Percentiles rank a stretch among this genome's conserved stretches.
Evolutionary conservation across 2,888 invertebrate genomes (phyloP).

Genomic region (Odontocerum albicorne): DNA sequence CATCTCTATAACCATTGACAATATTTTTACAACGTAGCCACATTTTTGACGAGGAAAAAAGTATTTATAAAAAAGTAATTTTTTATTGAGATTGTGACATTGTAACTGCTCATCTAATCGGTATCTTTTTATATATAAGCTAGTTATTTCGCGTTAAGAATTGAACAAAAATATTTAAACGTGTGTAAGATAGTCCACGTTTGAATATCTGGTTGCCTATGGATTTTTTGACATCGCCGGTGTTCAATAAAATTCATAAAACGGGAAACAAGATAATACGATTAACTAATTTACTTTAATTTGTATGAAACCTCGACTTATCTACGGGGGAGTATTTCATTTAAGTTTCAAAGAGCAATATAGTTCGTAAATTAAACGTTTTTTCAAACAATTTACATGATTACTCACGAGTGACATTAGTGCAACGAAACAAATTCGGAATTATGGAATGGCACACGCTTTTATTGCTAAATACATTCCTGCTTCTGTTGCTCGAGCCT

Average conservation of each 20-base stretch:
- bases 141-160: no score
- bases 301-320: background rate
- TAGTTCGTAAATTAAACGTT: background rate
- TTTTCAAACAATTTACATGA: slow-evolving; percentile 2
- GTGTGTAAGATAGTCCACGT: slow-evolving; percentile 25
- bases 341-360: no score
- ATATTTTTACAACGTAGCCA: no score
- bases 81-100: no score
- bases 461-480: slow-evolving; percentile 16
- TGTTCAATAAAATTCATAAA: slow-evolving; percentile 1
- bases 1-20: no score
- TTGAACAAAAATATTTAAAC: no score
- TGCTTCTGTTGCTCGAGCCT: slow-evolving; percentile 16
- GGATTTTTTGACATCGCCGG: slow-evolving; percentile 25
- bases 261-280: background rate
- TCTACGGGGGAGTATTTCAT: no score
- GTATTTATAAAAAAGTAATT: no score
- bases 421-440: slow-evolving; percentile 8
- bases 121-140: no score
- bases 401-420: slow-evolving; percentile 23
- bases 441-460: slow-evolving; percentile 30
- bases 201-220: slow-evolving; percentile 22
- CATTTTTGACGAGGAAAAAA: no score
- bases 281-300: background rate
- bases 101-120: no score